These are phyloP conservation scores for Pseudopleuronectes americanus DNA, from an alignment of 2,797 vertebrate genomes.

Conservation along the genomic window DNA sequence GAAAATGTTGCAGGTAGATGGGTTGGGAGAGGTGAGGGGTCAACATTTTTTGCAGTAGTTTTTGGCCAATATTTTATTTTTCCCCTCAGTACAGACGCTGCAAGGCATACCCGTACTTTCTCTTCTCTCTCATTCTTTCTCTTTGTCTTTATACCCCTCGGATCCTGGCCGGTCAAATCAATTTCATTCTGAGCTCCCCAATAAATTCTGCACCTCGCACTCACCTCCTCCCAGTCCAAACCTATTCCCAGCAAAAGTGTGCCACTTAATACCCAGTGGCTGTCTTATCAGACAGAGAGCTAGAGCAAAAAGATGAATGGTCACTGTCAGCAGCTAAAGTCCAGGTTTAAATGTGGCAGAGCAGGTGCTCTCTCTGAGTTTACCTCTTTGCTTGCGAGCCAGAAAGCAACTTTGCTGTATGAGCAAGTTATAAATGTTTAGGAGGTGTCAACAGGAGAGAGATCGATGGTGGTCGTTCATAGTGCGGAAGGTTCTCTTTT, in stretches of 20 bases:
- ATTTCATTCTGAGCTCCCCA: slow-evolving; percentile 72
- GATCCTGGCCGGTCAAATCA: slow-evolving; percentile 69
- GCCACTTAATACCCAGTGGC: slow-evolving; percentile 43
- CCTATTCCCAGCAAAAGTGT: slow-evolving; percentile 41
- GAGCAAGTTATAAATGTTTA: slow-evolving; percentile 48
- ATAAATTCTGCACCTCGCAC: slow-evolving; percentile 69
- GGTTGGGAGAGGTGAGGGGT: neutral
- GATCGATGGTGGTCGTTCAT: slow-evolving; percentile 48
- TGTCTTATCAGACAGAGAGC: slow-evolving; percentile 25
- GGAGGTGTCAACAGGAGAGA: slow-evolving; percentile 59
- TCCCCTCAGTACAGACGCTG: slow-evolving; percentile 9
- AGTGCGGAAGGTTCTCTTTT: slow-evolving; percentile 45
- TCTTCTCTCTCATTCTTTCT: slow-evolving; percentile 24
- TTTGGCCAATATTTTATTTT: neutral
- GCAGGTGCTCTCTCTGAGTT: slow-evolving; percentile 61
- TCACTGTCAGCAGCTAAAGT: slow-evolving; percentile 37
- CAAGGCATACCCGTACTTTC: slow-evolving; percentile 47
- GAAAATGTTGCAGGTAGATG: slow-evolving; percentile 11
- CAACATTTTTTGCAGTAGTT: neutral
- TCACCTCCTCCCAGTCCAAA: slow-evolving; percentile 34
- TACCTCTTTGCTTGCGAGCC: slow-evolving; percentile 23
- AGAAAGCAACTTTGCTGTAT: slow-evolving; percentile 42
- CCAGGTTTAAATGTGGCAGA: slow-evolving; percentile 57
- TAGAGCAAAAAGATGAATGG: slow-evolving; percentile 33
- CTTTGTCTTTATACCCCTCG: slow-evolving; percentile 34